Percentiles rank a stretch among this genome's conserved stretches.
These are phyloP conservation scores for Phoebastria nigripes DNA, from an alignment of 2,797 vertebrate genomes.

Conservation along the genomic window DNA sequence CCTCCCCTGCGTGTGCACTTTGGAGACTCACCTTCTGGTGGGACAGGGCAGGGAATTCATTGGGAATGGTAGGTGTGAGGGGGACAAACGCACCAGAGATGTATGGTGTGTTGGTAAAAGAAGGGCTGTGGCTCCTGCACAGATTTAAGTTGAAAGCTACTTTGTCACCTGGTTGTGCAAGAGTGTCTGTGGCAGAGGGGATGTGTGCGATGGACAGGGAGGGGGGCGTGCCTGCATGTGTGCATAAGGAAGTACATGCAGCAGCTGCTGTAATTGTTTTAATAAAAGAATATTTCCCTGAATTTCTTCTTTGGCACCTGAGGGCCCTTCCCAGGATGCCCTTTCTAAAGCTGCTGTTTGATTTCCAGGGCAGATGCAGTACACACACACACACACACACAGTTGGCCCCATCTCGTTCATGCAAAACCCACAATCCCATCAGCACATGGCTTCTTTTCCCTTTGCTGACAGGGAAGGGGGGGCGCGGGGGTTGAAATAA, in stretches of 20 bases:
- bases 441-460: slow-evolving; percentile 26
- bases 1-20: not conserved
- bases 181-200: not conserved
- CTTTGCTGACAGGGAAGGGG: slow-evolving; percentile 13
- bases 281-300: slow-evolving; percentile 27
- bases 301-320: slow-evolving; percentile 49
- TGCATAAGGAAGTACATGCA: not conserved
- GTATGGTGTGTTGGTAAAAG: not conserved
- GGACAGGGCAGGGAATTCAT: not conserved
- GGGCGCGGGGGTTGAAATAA: not conserved
- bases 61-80: not conserved
- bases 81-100: not conserved
- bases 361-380: slow-evolving; percentile 18
- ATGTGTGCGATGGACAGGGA: not conserved
- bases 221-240: not conserved
- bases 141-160: not conserved
- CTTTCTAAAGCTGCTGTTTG: slow-evolving; percentile 45
- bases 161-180: not conserved
- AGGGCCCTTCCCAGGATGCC: slow-evolving; percentile 32
- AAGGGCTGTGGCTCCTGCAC: not conserved
- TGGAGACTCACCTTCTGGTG: not conserved
- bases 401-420: not conserved
- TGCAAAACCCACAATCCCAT: slow-evolving; percentile 16
- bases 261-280: slow-evolving; percentile 22
- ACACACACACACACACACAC: not conserved